Base-by-base conservation (phyloP, 2,888 invertebrate species). In the Nebria brevicollis region DNA sequence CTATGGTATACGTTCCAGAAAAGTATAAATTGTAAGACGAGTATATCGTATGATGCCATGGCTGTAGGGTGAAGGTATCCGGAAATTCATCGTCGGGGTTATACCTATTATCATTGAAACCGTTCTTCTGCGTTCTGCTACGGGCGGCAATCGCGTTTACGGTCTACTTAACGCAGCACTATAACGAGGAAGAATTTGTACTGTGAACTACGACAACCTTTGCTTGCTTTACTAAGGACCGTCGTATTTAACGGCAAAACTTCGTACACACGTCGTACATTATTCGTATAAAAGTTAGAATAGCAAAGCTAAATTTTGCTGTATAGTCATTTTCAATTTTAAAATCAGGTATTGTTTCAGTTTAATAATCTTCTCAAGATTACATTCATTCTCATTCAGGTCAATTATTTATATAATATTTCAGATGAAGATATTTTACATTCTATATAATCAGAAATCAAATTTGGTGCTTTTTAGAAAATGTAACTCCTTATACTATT, bases 81-180 rank as follows among this genome's bases (percentile, higher is more conserved):
- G 20, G 75, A 26, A 64, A 26, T 8, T 75, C 64, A 26, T 13
- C 66, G 25, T 41, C 26, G 66, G 75, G 66, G 64, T 65, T 66
- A 25, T 64, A 20, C 20, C 20, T 20, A 65, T 64, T 75, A 75
- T 75, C 75, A 43, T 34, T 75, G 66, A 1, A 73, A 20, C 42
- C 73, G 73, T 41, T 34, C 42, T 41, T 43, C 73, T 41, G 20
- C 20, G 20, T 20, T 43, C 73, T 34, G 41, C 42, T 43, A 15
- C 70, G 43, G 73, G 65, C 83, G 83, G 83, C 85, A 87, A 87
- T 87, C 87, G 85, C 85, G 84, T 87, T 87, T 84, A 87, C 87
- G 87, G 87, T 87, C 87, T 86, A 87, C 85, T 87, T 87, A 86
- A 85, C 85, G 84, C 82, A 82, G 82, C 83, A 72, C 74, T 83